Base-by-base conservation (phyloP, 2,888 invertebrate species). In the Tricholauxania praeusta region DNA sequence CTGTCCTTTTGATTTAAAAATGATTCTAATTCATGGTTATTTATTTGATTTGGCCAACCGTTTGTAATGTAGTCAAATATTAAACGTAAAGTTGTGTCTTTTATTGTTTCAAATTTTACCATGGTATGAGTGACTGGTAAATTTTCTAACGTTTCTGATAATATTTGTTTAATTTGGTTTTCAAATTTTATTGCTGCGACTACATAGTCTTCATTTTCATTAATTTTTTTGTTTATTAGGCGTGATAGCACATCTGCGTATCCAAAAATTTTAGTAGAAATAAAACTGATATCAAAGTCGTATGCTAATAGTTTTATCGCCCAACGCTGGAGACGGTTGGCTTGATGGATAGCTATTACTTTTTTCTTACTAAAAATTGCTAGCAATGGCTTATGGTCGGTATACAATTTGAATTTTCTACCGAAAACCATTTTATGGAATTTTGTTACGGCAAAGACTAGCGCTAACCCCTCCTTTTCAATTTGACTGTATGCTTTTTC, bases 401-500 rank as follows among this genome's bases (percentile, higher is more conserved):
- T 85, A 14, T 81, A 71, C 6, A 86, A 74, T 6, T 73, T 79
- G 75, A 85, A 86, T 17, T 79, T 74, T 12, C 80, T 72, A 28
- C 83, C 85, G 75, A 78, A 81, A 15, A 84, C 74, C 76, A 81
- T 84, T 59, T 79, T 74, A 72, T 83, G 79, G 74, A 84, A 85
- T 72, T 80, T 80, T 51, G 79, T 81, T 12, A 83, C 78, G 10
- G 80, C 82, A 73, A 79, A 86, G n/a, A 81, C 76, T 15, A 84
- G 72, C 22, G 81, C 79, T 12, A 84, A 75, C n/a, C 81, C 85
- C 75, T 85, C 84, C 74, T 81, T 79, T 67, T 81, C 5, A 22
- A 82, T 78, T 75, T 85, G 83, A n/a, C 82, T 78, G 74, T 85
- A 85, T 17, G 80, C 78, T 53, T 77, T 73, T 74, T 86, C 83